Evolutionary conservation across 2,113 vertebrate species (phyloP).

Genomic region (Morone chrysops): DNA sequence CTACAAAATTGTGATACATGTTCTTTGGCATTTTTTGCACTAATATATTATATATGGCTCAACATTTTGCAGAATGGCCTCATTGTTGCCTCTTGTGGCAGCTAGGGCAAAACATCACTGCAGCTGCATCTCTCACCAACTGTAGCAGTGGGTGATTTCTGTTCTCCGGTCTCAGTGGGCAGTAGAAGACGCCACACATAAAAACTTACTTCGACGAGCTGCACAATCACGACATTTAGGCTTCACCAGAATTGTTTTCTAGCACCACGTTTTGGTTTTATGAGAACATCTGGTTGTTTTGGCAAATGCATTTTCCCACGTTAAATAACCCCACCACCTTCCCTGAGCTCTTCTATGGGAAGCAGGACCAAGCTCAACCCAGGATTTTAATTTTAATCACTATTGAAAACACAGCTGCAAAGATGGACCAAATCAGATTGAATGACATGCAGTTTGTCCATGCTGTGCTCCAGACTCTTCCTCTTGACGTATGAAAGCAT

Average conservation of each 20-base stretch:
- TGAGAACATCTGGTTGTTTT: neutral
- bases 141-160: neutral
- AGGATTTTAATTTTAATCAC: neutral
- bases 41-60: no score
- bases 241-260: neutral
- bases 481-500: slow-evolving; percentile 11
- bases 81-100: neutral
- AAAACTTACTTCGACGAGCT: neutral
- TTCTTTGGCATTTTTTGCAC: no score
- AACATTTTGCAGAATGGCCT: neutral
- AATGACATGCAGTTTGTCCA: neutral
- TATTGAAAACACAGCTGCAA: neutral
- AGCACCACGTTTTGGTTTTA: neutral
- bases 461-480: neutral
- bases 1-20: no score
- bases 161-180: neutral
- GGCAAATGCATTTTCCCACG: neutral
- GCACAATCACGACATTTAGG: neutral
- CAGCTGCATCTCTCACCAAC: neutral
- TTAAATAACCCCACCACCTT: no score
- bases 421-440: neutral
- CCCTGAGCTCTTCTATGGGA: neutral
- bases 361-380: neutral
- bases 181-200: neutral
- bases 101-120: no score